phyloP scores from a whole-genome alignment of 2,113 vertebrate species.

The Stigmatopora argus region DNA sequence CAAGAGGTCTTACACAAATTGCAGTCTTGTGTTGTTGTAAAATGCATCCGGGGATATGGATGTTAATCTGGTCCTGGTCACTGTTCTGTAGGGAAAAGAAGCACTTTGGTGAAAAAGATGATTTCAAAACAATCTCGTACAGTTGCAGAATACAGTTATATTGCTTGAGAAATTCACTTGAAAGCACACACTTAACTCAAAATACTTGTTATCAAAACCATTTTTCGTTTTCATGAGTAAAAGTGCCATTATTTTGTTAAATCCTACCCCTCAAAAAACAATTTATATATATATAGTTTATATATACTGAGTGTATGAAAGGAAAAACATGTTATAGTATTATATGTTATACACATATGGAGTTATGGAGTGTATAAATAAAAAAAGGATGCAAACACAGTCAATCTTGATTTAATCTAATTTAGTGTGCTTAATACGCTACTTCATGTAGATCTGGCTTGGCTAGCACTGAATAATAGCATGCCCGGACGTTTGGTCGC shows the following conservation, averaged over 20 bases:
- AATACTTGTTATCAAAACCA: no score
- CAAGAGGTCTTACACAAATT: slow-evolving; percentile 83
- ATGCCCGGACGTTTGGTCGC: no score
- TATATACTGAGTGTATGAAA: no score
- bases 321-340: neutral
- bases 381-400: neutral
- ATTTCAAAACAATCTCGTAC: neutral
- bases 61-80: slow-evolving; percentile 83
- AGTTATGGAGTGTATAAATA: no score
- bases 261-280: no score
- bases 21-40: slow-evolving; percentile 85
- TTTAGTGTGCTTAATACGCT: neutral
- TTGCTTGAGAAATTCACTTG: neutral
- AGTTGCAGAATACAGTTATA: neutral
- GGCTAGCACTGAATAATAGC: neutral
- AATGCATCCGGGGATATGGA: slow-evolving; percentile 85
- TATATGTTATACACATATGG: neutral
- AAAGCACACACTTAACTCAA: no score
- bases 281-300: no score
- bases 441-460: neutral
- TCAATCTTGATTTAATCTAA: neutral
- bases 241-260: no score
- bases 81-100: slow-evolving; percentile 72
- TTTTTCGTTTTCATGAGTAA: no score
- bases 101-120: neutral